Evolutionary conservation across 1,140 invertebrate species (phyloP).

Genomic region (Zaprionus lachaisei): DNA sequence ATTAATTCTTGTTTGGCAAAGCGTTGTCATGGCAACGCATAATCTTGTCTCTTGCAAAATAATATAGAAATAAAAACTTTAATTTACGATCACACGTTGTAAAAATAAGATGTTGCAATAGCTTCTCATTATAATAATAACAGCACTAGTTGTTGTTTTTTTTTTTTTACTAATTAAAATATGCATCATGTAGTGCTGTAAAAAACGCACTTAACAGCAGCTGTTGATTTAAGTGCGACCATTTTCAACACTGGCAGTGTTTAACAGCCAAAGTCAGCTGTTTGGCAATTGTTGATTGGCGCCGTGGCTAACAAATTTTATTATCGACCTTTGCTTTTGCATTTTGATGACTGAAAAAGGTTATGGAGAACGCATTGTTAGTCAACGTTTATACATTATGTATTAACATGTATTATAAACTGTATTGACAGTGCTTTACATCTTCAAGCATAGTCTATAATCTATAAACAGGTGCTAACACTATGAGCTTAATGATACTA

Average conservation of each 20-base stretch:
- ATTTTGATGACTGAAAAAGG: neutral
- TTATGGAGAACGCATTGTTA: neutral
- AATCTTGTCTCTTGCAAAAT: neutral
- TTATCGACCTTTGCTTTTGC: neutral
- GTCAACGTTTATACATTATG: neutral
- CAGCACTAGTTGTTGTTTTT: slow-evolving; percentile 1
- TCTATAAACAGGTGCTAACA: too few relatives aligned
- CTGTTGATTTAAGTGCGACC: neutral
- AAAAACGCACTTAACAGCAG: neutral
- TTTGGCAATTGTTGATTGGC: neutral
- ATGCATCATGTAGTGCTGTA: neutral
- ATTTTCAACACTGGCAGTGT: neutral
- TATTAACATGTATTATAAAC: neutral
- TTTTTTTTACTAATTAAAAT: neutral
- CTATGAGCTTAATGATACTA: too few relatives aligned
- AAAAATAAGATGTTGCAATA: neutral
- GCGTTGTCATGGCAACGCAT: slow-evolving; percentile 34
- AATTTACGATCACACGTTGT: neutral
- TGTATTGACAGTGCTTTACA: too few relatives aligned
- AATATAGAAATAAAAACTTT: neutral
- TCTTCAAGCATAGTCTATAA: too few relatives aligned
- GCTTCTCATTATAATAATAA: neutral
- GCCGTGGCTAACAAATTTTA: neutral
- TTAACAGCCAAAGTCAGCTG: neutral
- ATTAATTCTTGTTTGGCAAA: slow-evolving; percentile 33